Evolutionary conservation across 1,140 invertebrate species (phyloP).

Genomic region (Leptinotarsa lineolata): DNA sequence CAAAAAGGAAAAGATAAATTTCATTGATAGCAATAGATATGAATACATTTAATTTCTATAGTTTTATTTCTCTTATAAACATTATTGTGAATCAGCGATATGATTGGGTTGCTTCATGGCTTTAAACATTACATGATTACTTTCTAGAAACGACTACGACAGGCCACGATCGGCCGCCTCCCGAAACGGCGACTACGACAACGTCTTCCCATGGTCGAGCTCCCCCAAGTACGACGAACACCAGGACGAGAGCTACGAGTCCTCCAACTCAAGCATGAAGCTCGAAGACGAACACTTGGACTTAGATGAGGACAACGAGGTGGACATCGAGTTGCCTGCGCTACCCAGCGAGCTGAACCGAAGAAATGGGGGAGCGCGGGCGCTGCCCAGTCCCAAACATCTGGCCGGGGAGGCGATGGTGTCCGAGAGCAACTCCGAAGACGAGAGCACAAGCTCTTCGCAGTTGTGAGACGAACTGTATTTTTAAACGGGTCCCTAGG

Average conservation of each 20-base stretch:
- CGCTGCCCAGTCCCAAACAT: slow-evolving; percentile 59
- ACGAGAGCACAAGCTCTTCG: slow-evolving; percentile 58
- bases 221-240: slow-evolving; percentile 21
- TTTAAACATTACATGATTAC: not conserved
- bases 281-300: slow-evolving; percentile 45
- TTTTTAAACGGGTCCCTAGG: not conserved
- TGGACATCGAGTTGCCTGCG: slow-evolving; percentile 46
- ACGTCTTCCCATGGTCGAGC: slow-evolving; percentile 40
- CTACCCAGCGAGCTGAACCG: slow-evolving; percentile 53
- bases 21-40: not conserved
- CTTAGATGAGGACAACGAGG: slow-evolving; percentile 46
- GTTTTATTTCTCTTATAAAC: no score
- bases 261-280: slow-evolving; percentile 32
- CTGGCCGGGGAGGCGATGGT: slow-evolving; percentile 67
- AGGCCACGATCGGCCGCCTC: slow-evolving; percentile 39
- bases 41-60: not conserved
- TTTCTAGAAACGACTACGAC: slow-evolving; percentile 37
- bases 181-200: slow-evolving; percentile 43
- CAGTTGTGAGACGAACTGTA: slow-evolving; percentile 48
- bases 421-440: slow-evolving; percentile 62
- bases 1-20: no score
- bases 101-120: no score
- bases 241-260: slow-evolving; percentile 22
- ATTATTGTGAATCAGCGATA: no score
- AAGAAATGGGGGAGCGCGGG: slow-evolving; percentile 38